Base-by-base conservation (phyloP, 2,797 vertebrate genomes). In the Mustela erminea region DNA sequence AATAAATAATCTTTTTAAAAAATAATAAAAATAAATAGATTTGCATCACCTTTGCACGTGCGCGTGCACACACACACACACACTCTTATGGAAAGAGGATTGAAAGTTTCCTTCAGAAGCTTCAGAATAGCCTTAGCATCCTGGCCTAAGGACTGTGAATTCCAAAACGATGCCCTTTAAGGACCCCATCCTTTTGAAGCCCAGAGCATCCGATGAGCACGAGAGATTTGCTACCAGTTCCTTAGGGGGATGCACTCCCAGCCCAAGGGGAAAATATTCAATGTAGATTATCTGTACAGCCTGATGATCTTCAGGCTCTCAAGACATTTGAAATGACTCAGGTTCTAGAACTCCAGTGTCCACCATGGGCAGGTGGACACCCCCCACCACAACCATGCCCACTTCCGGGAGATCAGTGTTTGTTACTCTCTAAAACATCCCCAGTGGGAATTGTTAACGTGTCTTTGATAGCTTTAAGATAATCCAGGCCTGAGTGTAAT, bases 91-190 rank as follows among this genome's bases (percentile, higher is more conserved):
- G 41, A 41, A 74, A 87, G 52, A 92, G n/a, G 21, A 70, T 70
- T 95, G 38, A 35, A 78, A 77, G 25, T 74, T 72, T 84, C 70
- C 78, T 89, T 95, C 95, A 86, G n/a, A 91, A 88, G 91, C 56
- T 49, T 87, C 56, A 84, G 58, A 87, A 35, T 43, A 35, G 14
- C 14, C 18, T 90, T 87, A 49, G 20, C 32, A 92, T 89, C 32
- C 52, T 80, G 11, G 54, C 41, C 80, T 94, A 77, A 81, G 17
- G 52, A 93, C 32, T 83, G 3, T 58, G 14, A 60, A 87, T 89
- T 92, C 52, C 92, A 77, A 97, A 85, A 70, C 80, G 64, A 66
- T 62, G 12, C 18, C 17, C 25, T 72, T 62, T 70, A 77, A 29
- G 25, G 18, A 72, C 14, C 11, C 83, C 18, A 25, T 27, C 25